phyloP scores from a whole-genome alignment of 1,140 invertebrate genomes.

The Drosophila takahashii region DNA sequence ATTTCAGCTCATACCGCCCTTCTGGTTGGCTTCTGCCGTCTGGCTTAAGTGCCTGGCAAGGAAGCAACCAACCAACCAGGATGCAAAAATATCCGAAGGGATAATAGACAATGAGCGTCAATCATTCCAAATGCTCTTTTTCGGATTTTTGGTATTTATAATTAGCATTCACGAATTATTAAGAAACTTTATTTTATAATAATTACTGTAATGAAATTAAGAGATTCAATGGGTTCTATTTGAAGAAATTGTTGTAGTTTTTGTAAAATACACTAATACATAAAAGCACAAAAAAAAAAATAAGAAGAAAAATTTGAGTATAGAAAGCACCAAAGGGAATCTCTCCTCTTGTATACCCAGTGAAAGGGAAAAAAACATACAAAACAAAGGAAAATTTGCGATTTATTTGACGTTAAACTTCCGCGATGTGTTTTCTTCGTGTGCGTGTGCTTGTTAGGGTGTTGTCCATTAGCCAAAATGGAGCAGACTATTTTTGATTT shows the following conservation, averaged over 20 bases:
- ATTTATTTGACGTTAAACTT: slow-evolving; percentile 69
- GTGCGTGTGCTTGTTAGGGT: slow-evolving; percentile 1
- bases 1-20: slow-evolving; percentile 57
- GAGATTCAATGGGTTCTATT: too few relatives aligned
- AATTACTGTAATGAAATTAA: too few relatives aligned
- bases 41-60: slow-evolving; percentile 64
- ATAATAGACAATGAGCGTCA: not conserved
- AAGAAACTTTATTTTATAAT: too few relatives aligned
- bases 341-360: not conserved
- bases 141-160: not conserved
- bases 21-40: slow-evolving; percentile 37
- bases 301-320: too few relatives aligned
- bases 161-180: too few relatives aligned
- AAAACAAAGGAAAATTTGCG: slow-evolving; percentile 36
- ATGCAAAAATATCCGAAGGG: slow-evolving; percentile 25
- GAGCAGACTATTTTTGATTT: slow-evolving; percentile 84
- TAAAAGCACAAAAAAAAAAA: too few relatives aligned
- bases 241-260: too few relatives aligned
- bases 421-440: slow-evolving; percentile 43
- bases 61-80: slow-evolving; percentile 30
- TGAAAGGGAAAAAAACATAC: slow-evolving; percentile 2
- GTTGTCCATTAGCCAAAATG: slow-evolving; percentile 83
- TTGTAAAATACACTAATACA: too few relatives aligned
- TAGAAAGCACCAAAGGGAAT: not conserved
- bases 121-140: slow-evolving; percentile 11